Evolutionary conservation across 2,888 invertebrate genomes (phyloP).

Genomic region (Ptilodon capucinus): DNA sequence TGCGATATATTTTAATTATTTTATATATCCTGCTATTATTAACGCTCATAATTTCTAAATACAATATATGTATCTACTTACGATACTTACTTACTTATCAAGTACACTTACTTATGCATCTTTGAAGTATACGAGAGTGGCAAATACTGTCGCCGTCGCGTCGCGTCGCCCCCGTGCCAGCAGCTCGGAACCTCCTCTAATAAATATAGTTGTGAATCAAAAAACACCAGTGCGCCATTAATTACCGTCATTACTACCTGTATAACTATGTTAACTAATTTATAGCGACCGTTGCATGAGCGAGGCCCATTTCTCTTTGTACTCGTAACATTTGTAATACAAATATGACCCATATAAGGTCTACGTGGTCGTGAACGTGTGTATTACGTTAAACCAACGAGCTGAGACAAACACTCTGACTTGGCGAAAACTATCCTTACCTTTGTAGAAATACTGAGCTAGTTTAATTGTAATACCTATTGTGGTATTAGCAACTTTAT

Average conservation of each 20-base stretch:
- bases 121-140: no score
- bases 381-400: not conserved
- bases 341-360: constrained; percentile 32
- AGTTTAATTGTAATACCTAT: constrained; percentile 8
- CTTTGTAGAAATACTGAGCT: constrained; percentile 12
- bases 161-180: constrained; percentile 24
- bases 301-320: constrained; percentile 28
- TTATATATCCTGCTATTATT: no score
- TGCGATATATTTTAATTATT: no score
- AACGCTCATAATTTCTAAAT: no score
- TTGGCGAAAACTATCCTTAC: constrained; percentile 1
- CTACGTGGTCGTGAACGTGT: constrained; percentile 11
- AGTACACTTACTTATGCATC: no score
- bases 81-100: not conserved
- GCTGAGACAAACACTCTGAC: not conserved
- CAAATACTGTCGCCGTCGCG: not conserved
- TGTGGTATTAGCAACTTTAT: not conserved
- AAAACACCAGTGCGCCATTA: constrained; percentile 38
- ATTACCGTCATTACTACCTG: constrained; percentile 24
- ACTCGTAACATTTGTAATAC: constrained; percentile 22
- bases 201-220: constrained; percentile 19
- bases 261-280: constrained; percentile 30
- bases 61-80: no score
- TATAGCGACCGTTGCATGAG: constrained; percentile 28
- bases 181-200: constrained; percentile 9